Base-by-base conservation (phyloP, 1,140 invertebrate species). In the Akabosia matsudoensis region DNA sequence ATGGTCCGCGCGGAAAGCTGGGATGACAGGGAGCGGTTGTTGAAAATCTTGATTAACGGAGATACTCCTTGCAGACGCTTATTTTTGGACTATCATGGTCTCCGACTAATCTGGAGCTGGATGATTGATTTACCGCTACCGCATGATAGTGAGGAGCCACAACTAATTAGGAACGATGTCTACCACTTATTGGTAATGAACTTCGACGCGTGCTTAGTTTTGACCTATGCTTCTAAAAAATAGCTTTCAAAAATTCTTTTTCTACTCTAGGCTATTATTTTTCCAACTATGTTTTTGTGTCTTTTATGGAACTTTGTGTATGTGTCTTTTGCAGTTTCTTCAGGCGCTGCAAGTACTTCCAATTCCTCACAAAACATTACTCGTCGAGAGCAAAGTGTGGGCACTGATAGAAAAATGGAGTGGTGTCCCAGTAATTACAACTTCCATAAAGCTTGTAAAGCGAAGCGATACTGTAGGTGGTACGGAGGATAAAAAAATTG, bases 61-160 rank as follows among this genome's bases (percentile, higher is more conserved):
- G 92, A 93, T 82, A 85, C 92, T 76, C 91, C 90, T 0, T 98
- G 90, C 85, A 90, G 92, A 22, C 86, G 96, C 31, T 87, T 98
- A 31, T 97, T 98, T 85, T 86, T 98, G 18, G 96, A 97, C 86
- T 98, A 98, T 86, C 94, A 97, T 83, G 96, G 96, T 0, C 86
- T 98, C 33, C 87, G 92, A 13, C 85, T 98, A 30, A 87, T 98
- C 52, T 95, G 95, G 87, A 93, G 92, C 54, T 98, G 96, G 90
- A 97, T 97, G 89, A 89, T 90, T 80, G 91, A 93, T 82, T 87
- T 90, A 13, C 80, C 80, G 82, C 79, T 52, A 75, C 80, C 77
- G 22, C 52, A 1, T 33, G 72, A 78, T 61, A 33, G 51, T 22
- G 56, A 22, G 2, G 26, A 24, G 7, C 24, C 52, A 0, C 73